A percentile compares a stretch with the other conserved stretches of the same genome.
phyloP scores from a whole-genome alignment of 2,797 vertebrate species.

The Sebastes alutus region DNA sequence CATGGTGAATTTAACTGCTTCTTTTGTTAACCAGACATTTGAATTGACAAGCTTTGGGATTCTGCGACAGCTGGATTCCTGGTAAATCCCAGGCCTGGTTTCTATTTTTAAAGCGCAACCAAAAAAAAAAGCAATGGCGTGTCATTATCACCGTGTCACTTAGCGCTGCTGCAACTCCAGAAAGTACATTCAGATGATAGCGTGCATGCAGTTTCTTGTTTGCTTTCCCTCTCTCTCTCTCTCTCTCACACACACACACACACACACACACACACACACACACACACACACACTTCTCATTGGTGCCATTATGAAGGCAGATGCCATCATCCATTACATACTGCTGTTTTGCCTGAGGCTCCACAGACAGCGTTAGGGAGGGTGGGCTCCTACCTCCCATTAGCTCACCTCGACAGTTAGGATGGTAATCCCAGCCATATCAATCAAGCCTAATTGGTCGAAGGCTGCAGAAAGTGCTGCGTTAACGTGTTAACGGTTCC shows the following conservation, averaged over 20 bases:
- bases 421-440: slow-evolving; percentile 32
- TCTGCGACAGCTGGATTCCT: background rate
- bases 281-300: background rate
- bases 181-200: background rate
- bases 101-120: background rate
- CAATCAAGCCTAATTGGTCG: slow-evolving; percentile 54
- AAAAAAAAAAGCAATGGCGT: background rate
- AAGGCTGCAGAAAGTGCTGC: slow-evolving; percentile 26
- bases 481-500: slow-evolving; percentile 22
- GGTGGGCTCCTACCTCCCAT: slow-evolving; percentile 11
- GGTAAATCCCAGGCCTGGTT: background rate
- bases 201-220: background rate
- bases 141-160: background rate
- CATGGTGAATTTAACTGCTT: background rate
- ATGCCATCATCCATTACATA: slow-evolving; percentile 32
- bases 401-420: slow-evolving; percentile 12
- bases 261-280: background rate
- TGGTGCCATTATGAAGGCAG: slow-evolving; percentile 7
- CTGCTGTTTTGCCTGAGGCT: slow-evolving; percentile 14
- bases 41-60: background rate
- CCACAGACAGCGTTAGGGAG: background rate
- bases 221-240: background rate
- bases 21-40: background rate
- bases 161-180: background rate
- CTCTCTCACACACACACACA: background rate